Conservation (phyloP, 2,888 invertebrate genomes). For the Calameuta pallipes region DNA sequence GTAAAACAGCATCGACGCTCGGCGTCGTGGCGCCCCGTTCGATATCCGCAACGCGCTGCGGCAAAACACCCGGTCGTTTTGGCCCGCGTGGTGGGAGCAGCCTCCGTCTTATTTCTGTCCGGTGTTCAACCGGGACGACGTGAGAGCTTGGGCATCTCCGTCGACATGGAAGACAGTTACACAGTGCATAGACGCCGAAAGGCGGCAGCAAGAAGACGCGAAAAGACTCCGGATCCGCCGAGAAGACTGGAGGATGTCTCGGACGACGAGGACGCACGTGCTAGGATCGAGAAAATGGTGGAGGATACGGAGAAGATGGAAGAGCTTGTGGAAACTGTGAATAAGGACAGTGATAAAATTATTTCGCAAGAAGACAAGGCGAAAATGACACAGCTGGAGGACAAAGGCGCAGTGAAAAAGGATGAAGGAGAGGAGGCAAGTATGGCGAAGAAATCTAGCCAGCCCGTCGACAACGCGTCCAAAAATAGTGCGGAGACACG, state of each 20-base stretch:
- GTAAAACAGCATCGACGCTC: constrained; percentile 1
- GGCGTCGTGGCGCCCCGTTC: constrained; percentile 41
- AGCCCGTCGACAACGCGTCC: constrained; percentile 11
- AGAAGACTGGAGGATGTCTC: constrained; percentile 25
- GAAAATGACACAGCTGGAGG: not conserved
- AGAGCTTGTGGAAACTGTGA: not conserved
- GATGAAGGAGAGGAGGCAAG: constrained; percentile 1
- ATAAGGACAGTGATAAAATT: not conserved
- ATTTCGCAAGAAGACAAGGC: not conserved
- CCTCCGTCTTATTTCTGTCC: constrained; percentile 61
- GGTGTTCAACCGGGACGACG: constrained; percentile 23
- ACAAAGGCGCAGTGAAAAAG: constrained; percentile 6
- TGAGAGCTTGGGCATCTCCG: constrained; percentile 13
- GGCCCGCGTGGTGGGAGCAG: constrained; percentile 49
- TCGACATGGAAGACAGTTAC: constrained; percentile 62
- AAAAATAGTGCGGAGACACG: constrained; percentile 25
- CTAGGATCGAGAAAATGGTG: constrained; percentile 57
- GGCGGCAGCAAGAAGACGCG: constrained; percentile 53
- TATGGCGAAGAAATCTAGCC: not conserved
- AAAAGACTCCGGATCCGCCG: constrained; percentile 57
- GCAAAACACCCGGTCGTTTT: constrained; percentile 36
- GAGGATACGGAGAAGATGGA: constrained; percentile 55
- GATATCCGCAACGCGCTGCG: constrained; percentile 51
- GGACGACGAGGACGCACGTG: constrained; percentile 39
- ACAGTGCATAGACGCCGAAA: constrained; percentile 60